Base-by-base conservation (phyloP, 2,888 invertebrate genomes). In the Brachypalpus laphriformis region DNA sequence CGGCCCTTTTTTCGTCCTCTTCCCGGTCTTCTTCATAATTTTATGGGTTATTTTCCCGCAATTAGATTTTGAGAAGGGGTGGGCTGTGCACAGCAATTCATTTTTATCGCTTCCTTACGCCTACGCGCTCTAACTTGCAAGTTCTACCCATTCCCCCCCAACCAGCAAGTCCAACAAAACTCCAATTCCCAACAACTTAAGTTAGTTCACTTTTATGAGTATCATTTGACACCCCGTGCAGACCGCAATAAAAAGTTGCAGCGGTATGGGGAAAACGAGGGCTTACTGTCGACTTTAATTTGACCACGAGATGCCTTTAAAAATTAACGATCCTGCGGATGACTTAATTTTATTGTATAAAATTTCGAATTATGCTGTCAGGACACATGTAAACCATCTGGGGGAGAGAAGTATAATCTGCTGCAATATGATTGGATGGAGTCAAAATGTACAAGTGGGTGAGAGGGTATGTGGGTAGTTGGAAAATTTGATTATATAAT, bases 31-130 rank as follows among this genome's bases (percentile, higher is more conserved):
- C 66, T 74, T 83, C 80, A 74, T 80, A 80, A 83, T 83, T 83
- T 74, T 74, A 83, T 83, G 83, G 80, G 83, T 83, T 78, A 78
- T 83, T 78, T 83, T 83, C 74, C 56, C 74, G 83, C 83, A 78
- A 83, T 83, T 80, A 74, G 80, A 74, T 63, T 83, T 74, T 80
- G 14, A 82, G 72, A 54, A 47, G 59, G 34, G 54, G 57, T 16
- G 20, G 22, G 34, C 31, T 42, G 14, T 25, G 25, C 25, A 25
- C 22, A 71, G 78, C 63, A 83, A 83, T 78, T 80, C 74, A 70
- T 56, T 74, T 83, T 83, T 80, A 83, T 83, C 72, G 70, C 25
- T 61, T 22, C 37, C 28, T 68, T 37, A 49, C 45, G 59, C 47
- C 47, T 65, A 47, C 47, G 28, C 47, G 20, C 20, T 49, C 40